Base-by-base conservation (phyloP, 1,140 invertebrate genomes). In the Tyrophagus putrescentiae region DNA sequence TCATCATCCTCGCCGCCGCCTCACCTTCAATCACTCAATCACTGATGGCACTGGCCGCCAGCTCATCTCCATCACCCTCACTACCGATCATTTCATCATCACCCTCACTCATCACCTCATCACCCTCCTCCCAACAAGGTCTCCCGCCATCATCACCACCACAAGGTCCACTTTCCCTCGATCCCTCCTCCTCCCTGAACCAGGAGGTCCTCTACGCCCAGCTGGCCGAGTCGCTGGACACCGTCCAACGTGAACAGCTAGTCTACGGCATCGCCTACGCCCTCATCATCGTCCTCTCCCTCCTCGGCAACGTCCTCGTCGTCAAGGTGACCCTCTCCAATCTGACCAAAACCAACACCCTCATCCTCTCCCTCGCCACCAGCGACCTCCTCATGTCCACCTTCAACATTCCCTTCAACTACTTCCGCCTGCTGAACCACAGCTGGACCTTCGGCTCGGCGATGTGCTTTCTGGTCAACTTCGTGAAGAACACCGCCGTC, bases 361-460 rank as follows among this genome's bases (percentile, higher is more conserved):
- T 89, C 68, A 88, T 90, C 62, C 80, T 82, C 62, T 90, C 89
- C 70, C 72, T 91, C 57, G 84, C 87, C 0, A 72, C 88, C 7
- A 84, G 84, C 23, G 87, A 91, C 68, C 80, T 91, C 21, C 71
- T 88, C 29, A 87, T 90, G 79, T 82, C 85, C 0, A 64, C 87
- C 1, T 81, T 90, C 62, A 90, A 87, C 68, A 80, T 90, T 18
- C 87, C 87, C 1, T 88, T 88, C 65, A 72, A 70, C 61, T 63
- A 70, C 6, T 67, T 66, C 0, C 64, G 71, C 21, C 64, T 69
- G 0, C 63, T 71, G 13, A 34, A 67, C 29, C 63, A 66, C 9
- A 69, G 74, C 36, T 76, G 76, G 76, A 70, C 71, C 0, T 76
- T 77, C 60, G 76, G 76, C 0, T 36, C 48, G 5, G 65, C 72